Evolutionary conservation across 2,797 vertebrate species (phyloP).

Genomic region (Aphelocoma californica): DNA sequence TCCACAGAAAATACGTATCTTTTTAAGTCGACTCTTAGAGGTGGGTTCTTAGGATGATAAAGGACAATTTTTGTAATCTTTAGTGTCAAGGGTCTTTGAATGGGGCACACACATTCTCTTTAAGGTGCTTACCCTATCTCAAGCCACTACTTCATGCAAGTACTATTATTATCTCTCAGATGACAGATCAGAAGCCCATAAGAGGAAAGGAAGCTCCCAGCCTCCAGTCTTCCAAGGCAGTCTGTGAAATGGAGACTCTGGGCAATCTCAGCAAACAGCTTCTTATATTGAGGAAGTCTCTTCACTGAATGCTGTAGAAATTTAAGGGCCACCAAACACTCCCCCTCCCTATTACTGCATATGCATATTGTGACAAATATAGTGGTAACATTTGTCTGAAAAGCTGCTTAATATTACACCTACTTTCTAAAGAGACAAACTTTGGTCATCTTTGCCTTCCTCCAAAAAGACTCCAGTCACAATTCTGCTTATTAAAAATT

Average conservation of each 20-base stretch:
- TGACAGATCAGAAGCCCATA: neutral
- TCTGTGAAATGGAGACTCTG: neutral
- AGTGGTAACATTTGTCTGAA: neutral
- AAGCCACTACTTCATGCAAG: neutral
- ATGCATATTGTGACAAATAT: neutral
- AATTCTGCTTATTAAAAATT: neutral
- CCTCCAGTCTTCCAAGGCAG: neutral
- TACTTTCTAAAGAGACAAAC: neutral
- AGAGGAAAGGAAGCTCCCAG: neutral
- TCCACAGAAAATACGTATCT: neutral
- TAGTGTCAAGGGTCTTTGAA: neutral
- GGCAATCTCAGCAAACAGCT: neutral
- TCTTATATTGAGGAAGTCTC: neutral
- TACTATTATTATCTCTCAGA: neutral
- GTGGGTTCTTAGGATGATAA: neutral
- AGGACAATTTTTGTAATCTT: neutral
- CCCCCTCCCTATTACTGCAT: neutral
- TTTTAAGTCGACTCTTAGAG: accelerated
- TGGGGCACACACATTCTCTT: neutral
- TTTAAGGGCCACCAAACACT: neutral
- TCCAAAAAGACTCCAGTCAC: neutral
- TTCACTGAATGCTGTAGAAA: neutral
- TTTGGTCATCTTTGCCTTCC: neutral
- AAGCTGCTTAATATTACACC: neutral
- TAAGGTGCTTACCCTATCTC: neutral